Percentiles rank a stretch among this genome's conserved stretches.
Evolutionary conservation across 2,113 vertebrate species (phyloP).

Genomic region (Macquaria australasica): DNA sequence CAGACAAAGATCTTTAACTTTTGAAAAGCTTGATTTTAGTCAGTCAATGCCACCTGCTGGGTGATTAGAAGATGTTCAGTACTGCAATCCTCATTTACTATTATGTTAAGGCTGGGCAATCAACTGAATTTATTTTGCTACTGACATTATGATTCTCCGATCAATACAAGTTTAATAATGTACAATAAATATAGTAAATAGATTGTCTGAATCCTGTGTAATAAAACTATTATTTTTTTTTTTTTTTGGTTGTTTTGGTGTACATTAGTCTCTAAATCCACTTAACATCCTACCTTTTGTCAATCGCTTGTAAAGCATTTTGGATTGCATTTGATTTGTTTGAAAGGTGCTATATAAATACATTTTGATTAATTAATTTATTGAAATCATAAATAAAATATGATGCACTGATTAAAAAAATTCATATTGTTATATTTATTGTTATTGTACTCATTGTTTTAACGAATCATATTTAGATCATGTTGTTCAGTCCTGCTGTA

Average conservation of each 20-base stretch:
- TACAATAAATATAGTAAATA: background rate
- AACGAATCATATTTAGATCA: background rate
- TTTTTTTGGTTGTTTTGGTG: too few species aligned
- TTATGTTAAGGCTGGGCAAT: background rate
- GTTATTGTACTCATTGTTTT: background rate
- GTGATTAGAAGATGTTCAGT: background rate
- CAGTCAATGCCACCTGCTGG: constrained; percentile 31
- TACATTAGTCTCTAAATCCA: too few species aligned
- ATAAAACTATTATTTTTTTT: background rate
- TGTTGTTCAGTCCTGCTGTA: background rate
- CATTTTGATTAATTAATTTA: too few species aligned
- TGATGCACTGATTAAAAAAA: background rate
- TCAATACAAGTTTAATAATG: background rate
- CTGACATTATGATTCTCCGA: background rate
- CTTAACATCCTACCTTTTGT: too few species aligned
- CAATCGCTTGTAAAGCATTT: too few species aligned
- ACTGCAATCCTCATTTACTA: background rate
- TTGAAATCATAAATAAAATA: background rate
- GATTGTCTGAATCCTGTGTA: background rate
- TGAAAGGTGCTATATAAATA: too few species aligned
- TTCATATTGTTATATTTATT: background rate
- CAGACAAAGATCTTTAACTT: too few species aligned
- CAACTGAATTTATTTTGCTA: too few species aligned
- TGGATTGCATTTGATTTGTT: too few species aligned
- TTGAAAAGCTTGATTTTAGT: background rate